Evolutionary conservation across 2,888 invertebrate genomes (phyloP).

Genomic region (Hanleya hanleyi): DNA sequence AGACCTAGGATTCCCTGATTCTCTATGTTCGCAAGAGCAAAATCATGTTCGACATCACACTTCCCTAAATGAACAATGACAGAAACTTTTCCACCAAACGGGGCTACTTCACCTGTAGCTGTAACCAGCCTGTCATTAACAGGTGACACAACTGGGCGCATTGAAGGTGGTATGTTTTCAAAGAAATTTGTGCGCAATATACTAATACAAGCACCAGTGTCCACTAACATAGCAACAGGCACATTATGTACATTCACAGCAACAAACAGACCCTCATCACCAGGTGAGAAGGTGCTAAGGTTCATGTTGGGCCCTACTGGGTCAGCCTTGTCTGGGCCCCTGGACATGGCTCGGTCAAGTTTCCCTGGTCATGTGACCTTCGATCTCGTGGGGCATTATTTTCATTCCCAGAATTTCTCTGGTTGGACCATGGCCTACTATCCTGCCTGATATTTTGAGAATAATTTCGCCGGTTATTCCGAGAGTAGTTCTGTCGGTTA

Average conservation of each 20-base stretch:
- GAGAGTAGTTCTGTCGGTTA: no score
- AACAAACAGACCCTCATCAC: constrained; percentile 18
- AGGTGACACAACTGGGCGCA: neutral
- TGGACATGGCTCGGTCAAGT: neutral
- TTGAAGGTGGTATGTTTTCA: neutral
- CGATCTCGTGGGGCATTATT: neutral
- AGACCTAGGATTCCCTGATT: neutral
- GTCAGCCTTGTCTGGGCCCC: constrained; percentile 12
- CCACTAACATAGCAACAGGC: constrained; percentile 14
- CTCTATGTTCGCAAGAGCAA: neutral
- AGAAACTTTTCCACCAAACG: neutral
- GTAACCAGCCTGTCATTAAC: neutral
- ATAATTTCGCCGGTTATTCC: no score
- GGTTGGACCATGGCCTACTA: no score
- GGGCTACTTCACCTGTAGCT: neutral
- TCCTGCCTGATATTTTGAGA: no score
- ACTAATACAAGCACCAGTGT: constrained; percentile 20
- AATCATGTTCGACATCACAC: neutral
- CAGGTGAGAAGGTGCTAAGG: neutral
- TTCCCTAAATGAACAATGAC: neutral
- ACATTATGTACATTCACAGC: constrained; percentile 2
- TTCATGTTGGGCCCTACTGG: neutral
- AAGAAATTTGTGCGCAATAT: neutral
- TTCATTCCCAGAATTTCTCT: no score
- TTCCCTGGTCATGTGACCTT: neutral